These are phyloP conservation scores for Clarias batrachus DNA, from an alignment of 2,113 vertebrate species.

Conservation along the genomic window DNA sequence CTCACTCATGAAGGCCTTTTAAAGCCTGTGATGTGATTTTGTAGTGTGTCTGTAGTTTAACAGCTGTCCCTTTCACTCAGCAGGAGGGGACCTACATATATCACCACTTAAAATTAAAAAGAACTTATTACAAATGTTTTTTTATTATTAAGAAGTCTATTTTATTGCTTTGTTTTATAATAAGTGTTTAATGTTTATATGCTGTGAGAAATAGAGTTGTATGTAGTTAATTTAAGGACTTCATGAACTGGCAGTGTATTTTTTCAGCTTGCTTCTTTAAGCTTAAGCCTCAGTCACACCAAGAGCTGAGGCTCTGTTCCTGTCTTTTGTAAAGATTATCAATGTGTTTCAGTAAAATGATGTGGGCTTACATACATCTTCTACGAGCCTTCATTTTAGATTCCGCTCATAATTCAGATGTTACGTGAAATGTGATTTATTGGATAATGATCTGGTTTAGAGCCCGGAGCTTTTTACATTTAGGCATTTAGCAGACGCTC, in stretches of 20 bases:
- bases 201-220: slow-evolving; percentile 61
- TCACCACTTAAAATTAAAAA: slow-evolving; percentile 34
- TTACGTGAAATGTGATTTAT: neutral
- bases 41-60: slow-evolving; percentile 18
- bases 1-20: slow-evolving; percentile 40
- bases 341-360: slow-evolving; percentile 65
- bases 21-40: slow-evolving; percentile 35
- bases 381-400: neutral
- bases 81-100: slow-evolving; percentile 33
- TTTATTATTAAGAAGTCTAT: slow-evolving; percentile 58
- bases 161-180: slow-evolving; percentile 65
- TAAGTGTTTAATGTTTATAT: slow-evolving; percentile 60
- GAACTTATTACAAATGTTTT: slow-evolving; percentile 33
- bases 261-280: slow-evolving; percentile 41
- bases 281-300: slow-evolving; percentile 22
- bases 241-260: slow-evolving; percentile 38
- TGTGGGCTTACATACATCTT: slow-evolving; percentile 48
- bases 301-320: slow-evolving; percentile 52
- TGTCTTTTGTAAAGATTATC: slow-evolving; percentile 63
- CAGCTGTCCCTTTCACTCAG: slow-evolving; percentile 23
- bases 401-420: neutral
- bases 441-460: neutral
- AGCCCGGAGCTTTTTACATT: neutral
- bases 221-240: slow-evolving; percentile 61
- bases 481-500: neutral